Percentiles rank a stretch among this genome's conserved stretches.
These are phyloP conservation scores for Callionymus lyra DNA, from an alignment of 2,113 vertebrate species.

Conservation along the genomic window DNA sequence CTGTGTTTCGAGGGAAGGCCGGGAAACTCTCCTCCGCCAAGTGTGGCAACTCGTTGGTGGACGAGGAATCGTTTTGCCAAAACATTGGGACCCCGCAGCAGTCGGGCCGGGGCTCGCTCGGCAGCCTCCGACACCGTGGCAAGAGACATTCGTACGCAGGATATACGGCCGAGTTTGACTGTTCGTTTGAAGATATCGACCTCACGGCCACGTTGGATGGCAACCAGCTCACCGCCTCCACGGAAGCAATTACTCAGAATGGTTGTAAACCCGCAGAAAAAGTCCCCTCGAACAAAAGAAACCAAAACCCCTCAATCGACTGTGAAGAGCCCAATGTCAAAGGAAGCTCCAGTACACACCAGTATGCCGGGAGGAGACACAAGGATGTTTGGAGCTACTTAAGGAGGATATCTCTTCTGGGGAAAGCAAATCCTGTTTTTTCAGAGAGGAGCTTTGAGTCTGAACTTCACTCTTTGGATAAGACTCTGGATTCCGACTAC, in stretches of 20 bases:
- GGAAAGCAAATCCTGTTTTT: slow-evolving; percentile 62
- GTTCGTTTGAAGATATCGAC: slow-evolving; percentile 77
- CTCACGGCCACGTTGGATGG: slow-evolving; percentile 59
- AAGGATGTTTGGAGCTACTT: slow-evolving; percentile 84
- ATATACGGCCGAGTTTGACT: slow-evolving; percentile 73
- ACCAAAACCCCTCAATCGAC: slow-evolving; percentile 59
- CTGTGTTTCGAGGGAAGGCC: slow-evolving; percentile 60
- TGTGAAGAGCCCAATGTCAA: slow-evolving; percentile 59
- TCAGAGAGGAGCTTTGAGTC: slow-evolving; percentile 70
- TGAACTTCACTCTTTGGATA: slow-evolving; percentile 66
- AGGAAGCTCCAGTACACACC: slow-evolving; percentile 52
- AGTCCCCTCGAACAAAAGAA: slow-evolving; percentile 53
- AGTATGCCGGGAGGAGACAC: slow-evolving; percentile 54
- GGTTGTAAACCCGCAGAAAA: slow-evolving; percentile 59
- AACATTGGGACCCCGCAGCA: slow-evolving; percentile 57
- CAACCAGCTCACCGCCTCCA: slow-evolving; percentile 48
- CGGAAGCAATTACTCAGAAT: slow-evolving; percentile 52
- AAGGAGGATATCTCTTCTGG: slow-evolving; percentile 74
- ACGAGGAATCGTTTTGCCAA: slow-evolving; percentile 49
- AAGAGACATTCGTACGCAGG: slow-evolving; percentile 83
- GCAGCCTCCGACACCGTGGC: slow-evolving; percentile 56
- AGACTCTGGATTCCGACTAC: slow-evolving; percentile 67
- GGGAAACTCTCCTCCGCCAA: slow-evolving; percentile 57
- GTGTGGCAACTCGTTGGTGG: slow-evolving; percentile 53
- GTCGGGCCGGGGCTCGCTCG: slow-evolving; percentile 45